Evolutionary conservation across 1,140 invertebrate genomes (phyloP).

Genomic region (Physella acuta): DNA sequence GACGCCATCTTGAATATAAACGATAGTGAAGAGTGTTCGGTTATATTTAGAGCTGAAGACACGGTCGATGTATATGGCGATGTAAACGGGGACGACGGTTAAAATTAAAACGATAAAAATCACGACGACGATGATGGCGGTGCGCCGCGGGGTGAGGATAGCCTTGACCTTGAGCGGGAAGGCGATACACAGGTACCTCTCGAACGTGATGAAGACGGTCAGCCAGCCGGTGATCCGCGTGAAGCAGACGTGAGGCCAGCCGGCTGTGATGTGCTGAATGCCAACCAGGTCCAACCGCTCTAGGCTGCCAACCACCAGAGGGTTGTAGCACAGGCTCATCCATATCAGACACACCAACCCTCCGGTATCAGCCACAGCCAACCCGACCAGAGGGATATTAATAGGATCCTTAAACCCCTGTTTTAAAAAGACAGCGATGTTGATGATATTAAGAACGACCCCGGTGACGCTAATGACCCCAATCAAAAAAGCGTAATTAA

Average conservation of each 20-base stretch:
- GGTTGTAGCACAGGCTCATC: neutral
- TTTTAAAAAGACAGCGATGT: neutral
- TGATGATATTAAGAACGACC: neutral
- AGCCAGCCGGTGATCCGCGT: conserved; percentile 20
- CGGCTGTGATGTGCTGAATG: conserved; percentile 15
- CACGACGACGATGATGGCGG: conserved; percentile 1
- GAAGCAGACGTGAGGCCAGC: conserved; percentile 21
- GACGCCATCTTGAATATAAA: neutral
- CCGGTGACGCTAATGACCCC: neutral
- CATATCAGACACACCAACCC: neutral
- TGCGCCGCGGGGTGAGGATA: conserved; percentile 6
- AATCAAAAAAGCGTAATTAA: neutral
- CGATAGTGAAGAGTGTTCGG: neutral
- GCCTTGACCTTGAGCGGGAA: neutral
- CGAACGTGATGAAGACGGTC: conserved; percentile 22
- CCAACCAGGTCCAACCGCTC: conserved; percentile 9
- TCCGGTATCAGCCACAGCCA: neutral
- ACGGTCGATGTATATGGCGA: neutral
- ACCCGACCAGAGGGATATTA: neutral
- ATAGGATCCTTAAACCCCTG: neutral
- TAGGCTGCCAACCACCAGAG: conserved; percentile 1
- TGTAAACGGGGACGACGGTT: conserved; percentile 7
- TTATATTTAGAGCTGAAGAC: neutral
- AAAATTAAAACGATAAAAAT: conserved; percentile 7
- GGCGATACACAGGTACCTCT: conserved; percentile 24